Base-by-base conservation (phyloP, 2,888 invertebrate genomes). In the Anthoptus insignis region DNA sequence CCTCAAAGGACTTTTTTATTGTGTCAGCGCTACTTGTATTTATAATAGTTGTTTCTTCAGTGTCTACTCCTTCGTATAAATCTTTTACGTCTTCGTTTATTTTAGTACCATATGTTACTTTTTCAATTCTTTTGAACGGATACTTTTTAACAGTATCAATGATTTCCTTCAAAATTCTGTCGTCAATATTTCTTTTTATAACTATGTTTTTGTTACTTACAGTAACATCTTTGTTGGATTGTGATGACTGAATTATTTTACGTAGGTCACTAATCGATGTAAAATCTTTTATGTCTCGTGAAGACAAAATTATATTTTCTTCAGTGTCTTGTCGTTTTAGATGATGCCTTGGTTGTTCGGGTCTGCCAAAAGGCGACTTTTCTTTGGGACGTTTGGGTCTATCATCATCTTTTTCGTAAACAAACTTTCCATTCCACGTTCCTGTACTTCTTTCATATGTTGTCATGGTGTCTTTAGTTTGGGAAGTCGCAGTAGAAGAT, bases 51-150 rank as follows among this genome's bases (percentile, higher is more conserved):
- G 86, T 87, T 73, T 92, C 84, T 78, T 92, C 87, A 37, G 88
- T 83, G 67, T 93, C 93, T 34, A 88, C 74, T 19, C 93, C 92
- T 81, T 93, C 93, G 59, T 92, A 92, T 13, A 93, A 80, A 76
- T 93, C 94, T 82, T 94, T 95, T 14, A 95, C 94, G 74, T 94
- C 94, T 75, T 94, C 90, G 69, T 95, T 94, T 68, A 94, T 89
- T 82, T 93, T 94, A 58, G 93, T 90, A 52, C 94, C 93, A 72
- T 93, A 92, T 7, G 94, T 91, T 42, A 94, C 94, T 76, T 93
- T 94, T 70, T 89, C 90, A 68, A 90, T 94, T 73, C 89, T 85
- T 68, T 93, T 93, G 69, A 93, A 93, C 22, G 93, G 93, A 78
- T 93, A 93, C 67, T 92, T 93, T 71, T 91, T 91, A 14, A 93